These are phyloP conservation scores for Pemphigus obesinymphae DNA, from an alignment of 1,140 invertebrate species.

Conservation along the genomic window DNA sequence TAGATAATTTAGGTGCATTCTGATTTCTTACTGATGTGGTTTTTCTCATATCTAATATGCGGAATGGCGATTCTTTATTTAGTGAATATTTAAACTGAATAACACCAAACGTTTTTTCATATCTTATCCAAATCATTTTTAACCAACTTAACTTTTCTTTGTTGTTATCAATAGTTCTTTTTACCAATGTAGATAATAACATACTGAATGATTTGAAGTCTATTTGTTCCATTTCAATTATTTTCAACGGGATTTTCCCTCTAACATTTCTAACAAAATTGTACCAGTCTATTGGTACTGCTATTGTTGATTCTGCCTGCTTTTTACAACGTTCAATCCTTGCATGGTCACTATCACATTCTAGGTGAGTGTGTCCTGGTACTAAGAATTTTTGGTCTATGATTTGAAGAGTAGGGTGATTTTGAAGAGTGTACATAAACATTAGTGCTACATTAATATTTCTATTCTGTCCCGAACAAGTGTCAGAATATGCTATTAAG, in stretches of 20 bases:
- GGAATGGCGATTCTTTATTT: background rate
- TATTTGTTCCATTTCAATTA: background rate
- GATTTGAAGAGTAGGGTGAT: background rate
- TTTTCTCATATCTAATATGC: background rate
- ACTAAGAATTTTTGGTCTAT: slow-evolving; percentile 40
- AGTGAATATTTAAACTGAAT: background rate
- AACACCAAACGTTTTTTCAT: background rate
- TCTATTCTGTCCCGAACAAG: slow-evolving; percentile 28
- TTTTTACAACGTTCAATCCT: slow-evolving; percentile 23
- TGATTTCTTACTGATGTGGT: too few species aligned
- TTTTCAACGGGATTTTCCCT: background rate
- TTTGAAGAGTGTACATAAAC: background rate
- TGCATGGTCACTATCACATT: slow-evolving; percentile 29
- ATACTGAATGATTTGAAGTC: too few species aligned
- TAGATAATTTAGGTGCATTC: too few species aligned
- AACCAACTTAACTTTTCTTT: background rate
- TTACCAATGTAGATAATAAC: background rate
- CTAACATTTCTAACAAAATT: background rate
- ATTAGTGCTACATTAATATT: slow-evolving; percentile 26
- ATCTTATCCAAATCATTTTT: background rate
- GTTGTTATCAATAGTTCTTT: background rate
- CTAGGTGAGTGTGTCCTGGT: background rate
- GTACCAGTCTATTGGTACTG: slow-evolving; percentile 15
- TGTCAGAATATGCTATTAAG: slow-evolving; percentile 34
- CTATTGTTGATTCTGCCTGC: background rate